These are phyloP conservation scores for Caenorhabditis sulstoni DNA, from an alignment of 2,888 invertebrate genomes.

Conservation along the genomic window DNA sequence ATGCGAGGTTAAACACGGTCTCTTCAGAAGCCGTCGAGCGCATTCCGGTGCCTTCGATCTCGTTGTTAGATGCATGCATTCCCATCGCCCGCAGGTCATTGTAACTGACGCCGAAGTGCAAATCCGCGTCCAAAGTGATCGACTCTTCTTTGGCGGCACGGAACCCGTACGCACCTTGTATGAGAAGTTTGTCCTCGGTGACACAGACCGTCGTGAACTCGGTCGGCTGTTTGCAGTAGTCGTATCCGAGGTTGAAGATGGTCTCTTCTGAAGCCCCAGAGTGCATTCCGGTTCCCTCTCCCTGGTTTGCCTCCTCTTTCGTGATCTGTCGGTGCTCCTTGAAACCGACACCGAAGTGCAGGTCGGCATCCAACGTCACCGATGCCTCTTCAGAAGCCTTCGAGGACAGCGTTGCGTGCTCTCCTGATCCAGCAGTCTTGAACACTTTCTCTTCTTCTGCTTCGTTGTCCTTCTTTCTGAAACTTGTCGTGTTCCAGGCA, in stretches of 20 bases:
- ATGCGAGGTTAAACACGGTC: conserved; percentile 68
- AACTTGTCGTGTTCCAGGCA: conserved; percentile 54
- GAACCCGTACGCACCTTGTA: conserved; percentile 57
- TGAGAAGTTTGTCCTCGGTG: conserved; percentile 55
- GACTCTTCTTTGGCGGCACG: conserved; percentile 58
- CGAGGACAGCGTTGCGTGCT: conserved; percentile 30
- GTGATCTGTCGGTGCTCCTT: conserved; percentile 39
- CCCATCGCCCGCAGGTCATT: conserved; percentile 54
- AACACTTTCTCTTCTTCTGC: conserved; percentile 39
- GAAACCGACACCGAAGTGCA: conserved; percentile 47
- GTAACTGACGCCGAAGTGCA: conserved; percentile 48
- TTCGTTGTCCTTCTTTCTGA: conserved; percentile 53
- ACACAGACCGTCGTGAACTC: conserved; percentile 64
- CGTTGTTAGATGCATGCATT: conserved; percentile 50
- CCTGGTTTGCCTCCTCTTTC: conserved; percentile 51
- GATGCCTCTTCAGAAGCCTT: conserved; percentile 38
- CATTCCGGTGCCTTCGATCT: conserved; percentile 62
- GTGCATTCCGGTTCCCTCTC: conserved; percentile 63
- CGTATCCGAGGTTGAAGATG: conserved; percentile 69
- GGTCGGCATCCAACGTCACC: conserved; percentile 56
- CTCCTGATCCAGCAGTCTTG: conserved; percentile 24
- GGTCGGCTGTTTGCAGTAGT: conserved; percentile 69
- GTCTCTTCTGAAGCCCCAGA: conserved; percentile 70
- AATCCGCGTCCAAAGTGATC: conserved; percentile 56
- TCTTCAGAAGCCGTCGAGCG: conserved; percentile 69